Evolutionary conservation across 2,888 invertebrate species (phyloP).

Genomic region (Catotricha subobsoleta): DNA sequence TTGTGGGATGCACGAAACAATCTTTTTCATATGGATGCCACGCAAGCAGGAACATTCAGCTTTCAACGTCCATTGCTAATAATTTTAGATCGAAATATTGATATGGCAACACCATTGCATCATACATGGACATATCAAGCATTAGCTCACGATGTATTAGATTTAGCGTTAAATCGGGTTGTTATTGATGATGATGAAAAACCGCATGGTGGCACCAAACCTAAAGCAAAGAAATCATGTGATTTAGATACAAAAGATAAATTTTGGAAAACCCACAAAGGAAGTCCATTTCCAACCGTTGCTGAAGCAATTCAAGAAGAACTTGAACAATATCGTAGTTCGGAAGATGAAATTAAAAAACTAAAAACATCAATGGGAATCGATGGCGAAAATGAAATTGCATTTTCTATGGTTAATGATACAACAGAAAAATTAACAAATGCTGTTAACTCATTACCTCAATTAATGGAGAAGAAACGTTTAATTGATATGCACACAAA

Average conservation of each 20-base stretch:
- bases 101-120: slow-evolving; percentile 94
- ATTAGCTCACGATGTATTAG: slow-evolving; percentile 86
- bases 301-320: slow-evolving; percentile 99
- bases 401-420: slow-evolving; percentile 72
- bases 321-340: slow-evolving; percentile 76
- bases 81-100: slow-evolving; percentile 81
- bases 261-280: slow-evolving; percentile 88
- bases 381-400: slow-evolving; percentile 73
- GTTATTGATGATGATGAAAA: slow-evolving; percentile 42
- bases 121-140: slow-evolving; percentile 99
- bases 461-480: slow-evolving; percentile 89
- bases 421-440: slow-evolving; percentile 85
- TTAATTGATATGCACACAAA: slow-evolving; percentile 98
- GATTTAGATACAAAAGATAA: slow-evolving; percentile 79
- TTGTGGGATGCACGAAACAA: slow-evolving; percentile 92
- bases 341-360: slow-evolving; percentile 93
- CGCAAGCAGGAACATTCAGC: slow-evolving; percentile 57
- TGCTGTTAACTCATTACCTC: slow-evolving; percentile 90
- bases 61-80: slow-evolving; percentile 88
- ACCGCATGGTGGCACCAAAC: slow-evolving; percentile 41
- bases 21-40: slow-evolving; percentile 74
- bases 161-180: slow-evolving; percentile 70
- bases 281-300: slow-evolving; percentile 82
- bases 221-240: slow-evolving; percentile 71
- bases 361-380: slow-evolving; percentile 88